Percentiles rank a stretch among this genome's conserved stretches.
These are phyloP conservation scores for Contarinia nasturtii DNA, from an alignment of 1,140 invertebrate genomes.

Conservation along the genomic window DNA sequence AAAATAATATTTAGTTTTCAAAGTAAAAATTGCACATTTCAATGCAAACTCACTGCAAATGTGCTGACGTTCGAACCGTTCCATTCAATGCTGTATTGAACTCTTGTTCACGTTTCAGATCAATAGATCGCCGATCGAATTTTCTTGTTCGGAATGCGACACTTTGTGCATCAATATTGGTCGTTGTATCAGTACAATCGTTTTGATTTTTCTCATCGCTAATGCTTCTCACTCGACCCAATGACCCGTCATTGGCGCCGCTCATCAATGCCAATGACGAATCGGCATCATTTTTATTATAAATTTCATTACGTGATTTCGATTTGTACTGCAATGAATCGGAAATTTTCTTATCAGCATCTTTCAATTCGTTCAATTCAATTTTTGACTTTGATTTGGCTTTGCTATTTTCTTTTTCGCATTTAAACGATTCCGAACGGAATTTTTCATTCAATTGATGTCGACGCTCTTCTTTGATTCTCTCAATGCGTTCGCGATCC, in stretches of 20 bases:
- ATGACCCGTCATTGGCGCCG: slow-evolving; percentile 7
- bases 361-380: slow-evolving; percentile 12
- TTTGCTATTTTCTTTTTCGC: slow-evolving; percentile 22
- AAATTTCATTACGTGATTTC: slow-evolving; percentile 21
- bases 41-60: no score
- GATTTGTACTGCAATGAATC: slow-evolving; percentile 21
- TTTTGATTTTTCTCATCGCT: slow-evolving; percentile 25
- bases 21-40: no score
- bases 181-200: slow-evolving; percentile 8
- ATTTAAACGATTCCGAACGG: slow-evolving; percentile 60
- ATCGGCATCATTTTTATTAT: slow-evolving; percentile 7
- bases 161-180: background rate
- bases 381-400: slow-evolving; percentile 20
- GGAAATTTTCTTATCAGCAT: slow-evolving; percentile 1
- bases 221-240: slow-evolving; percentile 12
- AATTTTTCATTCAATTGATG: slow-evolving; percentile 72
- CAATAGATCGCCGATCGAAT: slow-evolving; percentile 2
- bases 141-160: background rate
- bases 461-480: slow-evolving; percentile 80
- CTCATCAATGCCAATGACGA: slow-evolving; percentile 7
- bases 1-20: background rate
- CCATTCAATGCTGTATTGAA: no score
- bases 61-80: no score
- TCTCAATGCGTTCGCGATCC: slow-evolving; percentile 63
- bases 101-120: slow-evolving; percentile 1